phyloP scores from a whole-genome alignment of 30 jellyfish, hydroid and myxozoan species.

The Nemopilema nomurai region DNA sequence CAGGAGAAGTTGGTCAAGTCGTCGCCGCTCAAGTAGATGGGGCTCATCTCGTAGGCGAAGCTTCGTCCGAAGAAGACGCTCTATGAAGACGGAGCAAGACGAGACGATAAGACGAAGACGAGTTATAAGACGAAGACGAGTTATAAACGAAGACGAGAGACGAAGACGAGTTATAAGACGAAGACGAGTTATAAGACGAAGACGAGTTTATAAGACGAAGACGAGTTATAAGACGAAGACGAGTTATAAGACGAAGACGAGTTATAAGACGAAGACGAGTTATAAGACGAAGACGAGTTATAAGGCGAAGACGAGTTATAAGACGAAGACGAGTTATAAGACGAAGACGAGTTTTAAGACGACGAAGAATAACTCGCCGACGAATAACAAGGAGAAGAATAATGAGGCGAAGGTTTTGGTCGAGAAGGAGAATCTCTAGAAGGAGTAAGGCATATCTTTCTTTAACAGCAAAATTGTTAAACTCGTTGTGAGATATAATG shows the following conservation, averaged over 20 bases:
- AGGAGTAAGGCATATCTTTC: not conserved
- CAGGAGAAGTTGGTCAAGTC: conserved; percentile 17
- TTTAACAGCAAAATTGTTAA: not conserved
- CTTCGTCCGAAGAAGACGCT: conserved; percentile 9
- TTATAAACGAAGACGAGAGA: no score
- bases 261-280: not conserved
- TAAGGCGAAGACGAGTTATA: conserved; percentile 1
- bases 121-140: not conserved
- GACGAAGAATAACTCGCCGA: conserved; percentile 23
- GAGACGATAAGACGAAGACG: conserved; percentile 26
- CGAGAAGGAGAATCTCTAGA: conserved; percentile 1
- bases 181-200: conserved; percentile 2
- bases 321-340: not conserved
- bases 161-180: not conserved
- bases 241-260: conserved; percentile 13
- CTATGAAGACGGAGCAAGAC: no score
- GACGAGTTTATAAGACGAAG: conserved; percentile 5
- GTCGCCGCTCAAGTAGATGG: conserved; percentile 15
- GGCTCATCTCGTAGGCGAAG: conserved; percentile 8
- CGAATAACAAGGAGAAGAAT: conserved; percentile 15
- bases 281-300: conserved; percentile 15
- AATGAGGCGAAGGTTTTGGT: not conserved
- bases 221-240: conserved; percentile 13
- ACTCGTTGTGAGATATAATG: not conserved
- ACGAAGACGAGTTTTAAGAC: conserved; percentile 16